Percentiles rank a stretch among this genome's conserved stretches.
Conservation (phyloP, 2,888 invertebrate genomes). For the Cryptocheilus praepositus region DNA sequence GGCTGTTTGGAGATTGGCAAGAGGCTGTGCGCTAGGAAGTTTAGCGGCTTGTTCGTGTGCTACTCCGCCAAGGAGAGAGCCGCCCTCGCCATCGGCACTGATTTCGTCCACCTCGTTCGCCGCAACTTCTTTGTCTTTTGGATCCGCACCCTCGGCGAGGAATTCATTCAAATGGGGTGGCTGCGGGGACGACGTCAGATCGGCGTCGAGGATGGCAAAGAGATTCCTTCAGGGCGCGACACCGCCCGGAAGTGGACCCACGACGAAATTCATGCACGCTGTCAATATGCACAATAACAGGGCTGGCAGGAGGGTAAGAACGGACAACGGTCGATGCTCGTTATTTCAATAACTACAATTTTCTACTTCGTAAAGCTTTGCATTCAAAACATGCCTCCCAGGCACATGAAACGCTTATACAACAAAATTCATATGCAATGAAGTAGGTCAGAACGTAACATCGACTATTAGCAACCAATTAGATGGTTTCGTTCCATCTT, state of each 20-base stretch:
- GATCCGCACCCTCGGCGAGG: slow-evolving; percentile 66
- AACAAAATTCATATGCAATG: too few species aligned
- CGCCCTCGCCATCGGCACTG: slow-evolving; percentile 74
- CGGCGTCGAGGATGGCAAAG: slow-evolving; percentile 84
- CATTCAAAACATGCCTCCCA: too few species aligned
- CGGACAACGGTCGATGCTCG: too few species aligned
- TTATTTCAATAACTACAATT: too few species aligned
- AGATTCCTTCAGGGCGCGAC: slow-evolving; percentile 82
- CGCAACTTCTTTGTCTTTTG: slow-evolving; percentile 63
- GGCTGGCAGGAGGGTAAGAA: slow-evolving; percentile 84
- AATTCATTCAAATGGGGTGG: slow-evolving; percentile 91
- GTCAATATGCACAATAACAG: slow-evolving; percentile 88
- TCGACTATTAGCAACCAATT: too few species aligned
- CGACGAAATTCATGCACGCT: slow-evolving; percentile 77
- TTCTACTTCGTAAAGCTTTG: too few species aligned
- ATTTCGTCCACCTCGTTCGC: slow-evolving; percentile 65
- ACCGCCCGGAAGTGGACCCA: slow-evolving; percentile 64
- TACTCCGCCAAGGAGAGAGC: slow-evolving; percentile 80
- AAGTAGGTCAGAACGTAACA: too few species aligned
- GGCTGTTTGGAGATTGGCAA: slow-evolving; percentile 84
- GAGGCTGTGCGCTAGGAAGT: slow-evolving; percentile 86
- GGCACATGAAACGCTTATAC: too few species aligned
- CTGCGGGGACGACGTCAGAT: slow-evolving; percentile 88
- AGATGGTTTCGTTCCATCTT: too few species aligned
- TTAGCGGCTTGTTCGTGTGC: slow-evolving; percentile 88